Evolutionary conservation across 2,797 vertebrate species (phyloP), one percentile per base, ranked within the genome.

Genomic region (Nyctalus aviator): DNA sequence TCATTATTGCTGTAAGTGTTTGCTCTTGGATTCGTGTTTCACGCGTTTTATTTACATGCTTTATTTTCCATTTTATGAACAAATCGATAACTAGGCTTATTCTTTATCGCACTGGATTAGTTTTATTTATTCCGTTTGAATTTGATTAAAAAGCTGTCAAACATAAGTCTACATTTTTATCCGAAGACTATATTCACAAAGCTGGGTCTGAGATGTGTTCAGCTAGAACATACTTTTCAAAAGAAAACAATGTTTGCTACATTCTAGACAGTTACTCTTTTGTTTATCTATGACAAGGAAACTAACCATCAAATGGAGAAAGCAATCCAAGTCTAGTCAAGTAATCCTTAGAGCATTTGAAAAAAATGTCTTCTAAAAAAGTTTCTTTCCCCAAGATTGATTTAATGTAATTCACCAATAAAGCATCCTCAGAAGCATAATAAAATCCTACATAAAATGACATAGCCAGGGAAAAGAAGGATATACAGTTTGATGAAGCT

Each of bases 121-220:
- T 98, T 98, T 98, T 98, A 98, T 98, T 98, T 98, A 98, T 98
- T 98, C 97, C 94, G 41, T 98, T 97, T 98, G 97, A 98, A 98
- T 98, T 98, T 98, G 97, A 98, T 98, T 98, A 98, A 98, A 98
- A 98, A 96, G 97, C 97, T 98, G 98, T 98, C 98, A 98, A 97
- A 98, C 96, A 93, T 89, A 98, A 98, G 97, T 97, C 97, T 98
- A 98, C 97, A 97, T 98, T 98, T 96, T 98, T 98, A 98, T 98
- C 97, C 97, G 96, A 95, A 97, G 97, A 97, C 97, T 97, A 97
- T 96, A 98, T 98, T 97, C 96, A 97, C 97, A 98, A 98, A 98
- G 98, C 87, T 84, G 68, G 82, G 88, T 96, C 97, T 96, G 92
- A 91, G 95, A 98, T 96, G 92, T 97, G 90, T 97, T 98, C 97